Conservation (phyloP, 2,113 vertebrate species). For the Trinectes maculatus region DNA sequence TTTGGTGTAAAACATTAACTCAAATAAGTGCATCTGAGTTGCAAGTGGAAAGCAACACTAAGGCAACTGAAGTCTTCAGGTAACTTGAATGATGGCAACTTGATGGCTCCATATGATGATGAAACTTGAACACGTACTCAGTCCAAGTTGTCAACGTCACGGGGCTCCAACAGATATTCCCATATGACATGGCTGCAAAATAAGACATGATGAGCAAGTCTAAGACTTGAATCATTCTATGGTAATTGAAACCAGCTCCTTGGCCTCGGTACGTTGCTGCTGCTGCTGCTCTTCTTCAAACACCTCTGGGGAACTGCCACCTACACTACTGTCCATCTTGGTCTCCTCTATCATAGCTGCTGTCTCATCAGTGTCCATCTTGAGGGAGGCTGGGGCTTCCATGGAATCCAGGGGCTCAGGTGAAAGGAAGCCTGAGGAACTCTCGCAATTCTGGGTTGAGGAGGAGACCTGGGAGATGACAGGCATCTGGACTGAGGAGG, state of each 20-base stretch:
- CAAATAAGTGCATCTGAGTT: slow-evolving; percentile 45
- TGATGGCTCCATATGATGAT: slow-evolving; percentile 10
- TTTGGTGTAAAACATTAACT: slow-evolving; percentile 20
- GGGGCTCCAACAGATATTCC: slow-evolving; percentile 35
- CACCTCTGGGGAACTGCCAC: slow-evolving; percentile 79
- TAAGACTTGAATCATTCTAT: slow-evolving; percentile 84
- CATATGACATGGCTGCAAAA: slow-evolving; percentile 62
- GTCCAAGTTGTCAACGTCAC: slow-evolving; percentile 8
- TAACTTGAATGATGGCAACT: slow-evolving; percentile 10
- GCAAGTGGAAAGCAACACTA: slow-evolving; percentile 21
- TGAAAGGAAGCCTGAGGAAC: slow-evolving; percentile 83
- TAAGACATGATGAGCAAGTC: slow-evolving; percentile 42
- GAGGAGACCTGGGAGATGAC: slow-evolving; percentile 94
- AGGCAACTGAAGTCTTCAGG: slow-evolving; percentile 35
- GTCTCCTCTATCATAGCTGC: slow-evolving; percentile 71
- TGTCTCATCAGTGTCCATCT: slow-evolving; percentile 73
- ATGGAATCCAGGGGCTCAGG: slow-evolving; percentile 84
- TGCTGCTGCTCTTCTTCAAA: slow-evolving; percentile 80
- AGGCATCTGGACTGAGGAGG: slow-evolving; percentile 79
- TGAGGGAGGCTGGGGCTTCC: slow-evolving; percentile 85
- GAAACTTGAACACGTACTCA: slow-evolving; percentile 21
- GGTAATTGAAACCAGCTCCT: slow-evolving; percentile 90
- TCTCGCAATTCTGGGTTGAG: slow-evolving; percentile 96
- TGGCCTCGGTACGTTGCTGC: slow-evolving; percentile 80
- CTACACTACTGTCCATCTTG: slow-evolving; percentile 79